A percentile compares a stretch with the other conserved stretches of the same genome.
These are phyloP conservation scores for Taeniopygia guttata DNA, from an alignment of 2,797 vertebrate genomes.

Conservation along the genomic window DNA sequence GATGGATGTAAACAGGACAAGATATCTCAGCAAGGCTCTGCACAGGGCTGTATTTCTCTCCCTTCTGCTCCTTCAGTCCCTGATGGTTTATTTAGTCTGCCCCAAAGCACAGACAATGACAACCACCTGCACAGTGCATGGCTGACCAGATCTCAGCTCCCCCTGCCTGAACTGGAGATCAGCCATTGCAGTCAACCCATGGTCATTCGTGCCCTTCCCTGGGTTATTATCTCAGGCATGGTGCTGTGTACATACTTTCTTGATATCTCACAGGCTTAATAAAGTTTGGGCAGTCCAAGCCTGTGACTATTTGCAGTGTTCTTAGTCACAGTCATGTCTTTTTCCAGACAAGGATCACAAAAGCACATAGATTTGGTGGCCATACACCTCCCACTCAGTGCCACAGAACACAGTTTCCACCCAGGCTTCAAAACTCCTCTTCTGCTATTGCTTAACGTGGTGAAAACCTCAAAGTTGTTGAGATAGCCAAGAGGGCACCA, in stretches of 20 bases:
- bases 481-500: neutral
- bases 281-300: neutral
- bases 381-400: neutral
- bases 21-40: neutral
- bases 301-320: neutral
- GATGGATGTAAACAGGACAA: neutral
- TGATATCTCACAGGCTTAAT: neutral
- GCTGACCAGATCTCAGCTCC: neutral
- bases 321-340: neutral
- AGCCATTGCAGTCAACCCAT: neutral
- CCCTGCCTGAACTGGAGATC: neutral
- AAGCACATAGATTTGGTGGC: neutral
- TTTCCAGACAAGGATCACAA: neutral
- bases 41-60: neutral
- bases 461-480: neutral
- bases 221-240: neutral
- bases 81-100: neutral
- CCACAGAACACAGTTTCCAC: neutral
- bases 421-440: neutral
- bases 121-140: neutral
- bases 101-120: neutral
- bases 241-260: neutral
- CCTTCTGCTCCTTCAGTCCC: neutral
- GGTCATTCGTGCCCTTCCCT: neutral
- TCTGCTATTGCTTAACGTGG: fast-evolving